Percentiles rank a stretch among this genome's conserved stretches.
phyloP scores from a whole-genome alignment of 1,140 invertebrate species.

The Pseudomyrmex concolor region DNA sequence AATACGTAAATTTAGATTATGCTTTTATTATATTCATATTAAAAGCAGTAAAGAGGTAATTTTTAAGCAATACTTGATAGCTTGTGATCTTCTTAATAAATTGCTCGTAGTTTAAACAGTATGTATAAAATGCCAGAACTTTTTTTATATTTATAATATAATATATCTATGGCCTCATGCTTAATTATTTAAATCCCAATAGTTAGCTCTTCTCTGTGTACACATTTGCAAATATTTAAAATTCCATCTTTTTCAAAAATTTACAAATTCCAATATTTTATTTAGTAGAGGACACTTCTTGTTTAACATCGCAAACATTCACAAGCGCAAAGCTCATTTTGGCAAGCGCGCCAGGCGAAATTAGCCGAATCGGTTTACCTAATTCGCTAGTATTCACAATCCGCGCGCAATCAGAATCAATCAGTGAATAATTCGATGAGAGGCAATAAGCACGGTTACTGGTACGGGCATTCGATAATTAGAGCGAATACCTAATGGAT shows the following conservation, averaged over 20 bases:
- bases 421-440: conserved; percentile 57
- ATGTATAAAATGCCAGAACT: neutral
- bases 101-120: neutral
- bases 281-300: neutral
- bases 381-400: conserved; percentile 59
- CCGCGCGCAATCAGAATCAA: conserved; percentile 50
- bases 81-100: neutral
- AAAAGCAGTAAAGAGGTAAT: too few relatives aligned
- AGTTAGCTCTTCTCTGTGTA: too few relatives aligned
- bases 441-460: conserved; percentile 53
- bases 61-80: neutral
- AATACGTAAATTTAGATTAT: too few relatives aligned
- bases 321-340: conserved; percentile 42
- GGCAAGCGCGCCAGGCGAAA: conserved; percentile 11
- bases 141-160: too few relatives aligned
- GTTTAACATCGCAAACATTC: conserved; percentile 12
- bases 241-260: neutral
- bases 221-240: too few relatives aligned
- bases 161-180: neutral
- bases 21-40: too few relatives aligned
- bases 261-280: neutral
- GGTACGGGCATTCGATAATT: conserved; percentile 43
- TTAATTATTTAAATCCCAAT: neutral
- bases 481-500: conserved; percentile 3
- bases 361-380: conserved; percentile 53